Conservation (phyloP, 2,888 invertebrate species). For the Neria commutata region DNA sequence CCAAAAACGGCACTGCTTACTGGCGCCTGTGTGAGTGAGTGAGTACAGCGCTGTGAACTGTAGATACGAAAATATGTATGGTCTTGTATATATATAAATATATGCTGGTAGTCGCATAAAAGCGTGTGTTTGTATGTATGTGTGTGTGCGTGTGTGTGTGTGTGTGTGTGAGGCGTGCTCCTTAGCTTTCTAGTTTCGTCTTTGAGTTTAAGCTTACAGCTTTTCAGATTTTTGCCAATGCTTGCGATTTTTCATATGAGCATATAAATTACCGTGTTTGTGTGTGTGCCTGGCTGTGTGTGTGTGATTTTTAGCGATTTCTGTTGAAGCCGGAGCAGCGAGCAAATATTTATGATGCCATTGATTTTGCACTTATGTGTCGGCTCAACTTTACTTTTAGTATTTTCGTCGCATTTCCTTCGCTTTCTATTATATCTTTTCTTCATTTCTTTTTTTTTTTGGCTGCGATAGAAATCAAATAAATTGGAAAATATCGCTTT, state of each 20-base stretch:
- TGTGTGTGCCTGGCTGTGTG: too few relatives aligned
- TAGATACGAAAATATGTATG: neutral
- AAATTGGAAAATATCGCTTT: slow-evolving; percentile 45
- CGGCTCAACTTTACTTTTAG: slow-evolving; percentile 36
- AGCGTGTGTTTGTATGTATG: neutral
- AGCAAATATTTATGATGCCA: slow-evolving; percentile 53
- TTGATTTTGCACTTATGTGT: slow-evolving; percentile 51
- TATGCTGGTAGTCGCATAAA: slow-evolving; percentile 15
- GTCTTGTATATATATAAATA: neutral
- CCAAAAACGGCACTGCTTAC: too few relatives aligned
- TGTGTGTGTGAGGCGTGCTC: slow-evolving; percentile 23
- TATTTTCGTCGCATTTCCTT: slow-evolving; percentile 15
- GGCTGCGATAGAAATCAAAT: slow-evolving; percentile 25
- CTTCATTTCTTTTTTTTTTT: slow-evolving; percentile 33
- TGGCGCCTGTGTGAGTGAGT: too few relatives aligned
- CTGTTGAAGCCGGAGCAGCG: slow-evolving; percentile 34
- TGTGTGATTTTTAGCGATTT: slow-evolving; percentile 27
- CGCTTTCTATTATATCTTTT: slow-evolving; percentile 1
- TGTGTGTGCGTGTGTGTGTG: neutral
- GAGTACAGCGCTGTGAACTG: too few relatives aligned
- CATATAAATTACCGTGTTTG: too few relatives aligned
- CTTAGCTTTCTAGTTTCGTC: neutral
- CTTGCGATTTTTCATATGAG: neutral
- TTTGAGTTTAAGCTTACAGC: neutral
- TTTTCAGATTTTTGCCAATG: neutral